phyloP scores from a whole-genome alignment of 2,888 invertebrate genomes.

The Polyploca ridens region DNA sequence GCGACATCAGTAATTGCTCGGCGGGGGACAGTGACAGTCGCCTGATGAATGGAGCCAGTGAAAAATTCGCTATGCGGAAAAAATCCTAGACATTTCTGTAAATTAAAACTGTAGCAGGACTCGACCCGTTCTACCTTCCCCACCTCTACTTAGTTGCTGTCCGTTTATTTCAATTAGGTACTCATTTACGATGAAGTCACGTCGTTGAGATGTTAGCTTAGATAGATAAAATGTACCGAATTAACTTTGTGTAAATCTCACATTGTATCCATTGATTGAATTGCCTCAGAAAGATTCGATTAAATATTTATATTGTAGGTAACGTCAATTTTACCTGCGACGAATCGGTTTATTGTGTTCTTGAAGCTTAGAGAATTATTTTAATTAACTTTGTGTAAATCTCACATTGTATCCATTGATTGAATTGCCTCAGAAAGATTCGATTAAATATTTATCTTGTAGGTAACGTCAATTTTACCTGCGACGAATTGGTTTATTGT shows the following conservation, averaged over 20 bases:
- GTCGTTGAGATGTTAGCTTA: neutral
- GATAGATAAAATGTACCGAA: neutral
- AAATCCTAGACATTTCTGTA: constrained; percentile 66
- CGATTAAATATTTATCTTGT: constrained; percentile 5
- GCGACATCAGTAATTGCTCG: constrained; percentile 80
- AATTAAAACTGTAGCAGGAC: constrained; percentile 67
- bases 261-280: constrained; percentile 5
- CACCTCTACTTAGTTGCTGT: constrained; percentile 17
- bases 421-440: neutral
- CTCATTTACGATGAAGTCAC: neutral
- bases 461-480: neutral
- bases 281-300: neutral
- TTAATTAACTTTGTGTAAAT: constrained; percentile 1
- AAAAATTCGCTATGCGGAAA: constrained; percentile 67
- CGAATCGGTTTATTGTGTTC: neutral
- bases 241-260: constrained; percentile 3
- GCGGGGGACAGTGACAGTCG: constrained; percentile 69
- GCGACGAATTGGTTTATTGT: neutral
- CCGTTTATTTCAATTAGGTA: constrained; percentile 15
- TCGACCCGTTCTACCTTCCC: constrained; percentile 41
- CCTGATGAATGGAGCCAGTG: constrained; percentile 75
- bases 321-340: neutral
- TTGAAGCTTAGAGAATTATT: neutral
- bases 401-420: constrained; percentile 6
- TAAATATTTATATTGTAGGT: neutral